These are phyloP conservation scores for Protonemura montana DNA, from an alignment of 2,888 invertebrate genomes.

Conservation along the genomic window DNA sequence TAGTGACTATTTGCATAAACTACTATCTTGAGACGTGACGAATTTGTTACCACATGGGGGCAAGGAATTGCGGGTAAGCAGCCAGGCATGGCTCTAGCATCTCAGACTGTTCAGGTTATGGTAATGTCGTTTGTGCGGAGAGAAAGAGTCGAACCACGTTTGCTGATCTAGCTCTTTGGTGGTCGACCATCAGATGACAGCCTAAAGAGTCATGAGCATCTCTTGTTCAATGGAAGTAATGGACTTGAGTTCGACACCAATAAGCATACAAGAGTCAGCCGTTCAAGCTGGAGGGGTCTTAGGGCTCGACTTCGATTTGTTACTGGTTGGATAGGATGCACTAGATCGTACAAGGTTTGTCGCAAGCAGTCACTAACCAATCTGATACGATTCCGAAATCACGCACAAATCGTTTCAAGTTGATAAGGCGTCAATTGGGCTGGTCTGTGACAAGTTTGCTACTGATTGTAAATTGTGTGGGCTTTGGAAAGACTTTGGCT, in stretches of 20 bases:
- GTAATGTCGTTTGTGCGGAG: background rate
- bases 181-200: background rate
- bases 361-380: background rate
- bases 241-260: background rate
- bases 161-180: background rate
- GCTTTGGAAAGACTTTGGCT: too few relatives aligned
- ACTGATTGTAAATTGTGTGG: too few relatives aligned
- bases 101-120: background rate
- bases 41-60: background rate
- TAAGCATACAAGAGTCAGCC: background rate
- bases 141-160: background rate
- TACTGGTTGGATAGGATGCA: background rate
- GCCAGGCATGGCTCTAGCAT: background rate
- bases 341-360: background rate
- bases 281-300: background rate
- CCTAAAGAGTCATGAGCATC: slow-evolving; percentile 7
- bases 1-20: slow-evolving; percentile 4
- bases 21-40: slow-evolving; percentile 19
- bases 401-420: background rate
- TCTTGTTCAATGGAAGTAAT: slow-evolving; percentile 12
- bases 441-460: too few relatives aligned
- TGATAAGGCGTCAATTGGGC: background rate
- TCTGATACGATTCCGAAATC: background rate
- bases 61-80: background rate
- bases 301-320: background rate